Evolutionary conservation across 2,113 vertebrate species (phyloP), one percentile per base, ranked within the genome.

Genomic region (Vulpes ferrilata): DNA sequence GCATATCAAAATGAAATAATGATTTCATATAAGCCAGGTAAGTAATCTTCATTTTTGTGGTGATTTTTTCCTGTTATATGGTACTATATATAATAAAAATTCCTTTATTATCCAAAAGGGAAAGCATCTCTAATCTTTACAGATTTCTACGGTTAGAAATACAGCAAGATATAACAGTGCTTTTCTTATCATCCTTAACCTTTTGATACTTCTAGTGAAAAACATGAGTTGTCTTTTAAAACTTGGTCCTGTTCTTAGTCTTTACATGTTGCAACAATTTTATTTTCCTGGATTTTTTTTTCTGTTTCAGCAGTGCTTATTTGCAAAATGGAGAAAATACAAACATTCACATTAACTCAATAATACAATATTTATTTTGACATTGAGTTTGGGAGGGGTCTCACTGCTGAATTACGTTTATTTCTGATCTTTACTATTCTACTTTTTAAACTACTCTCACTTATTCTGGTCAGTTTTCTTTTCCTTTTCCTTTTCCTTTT

Each of bases 1-100:
- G 19, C 5, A 48, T 79, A 85, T 55, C 59, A 78, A 79, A 96
- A 87, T 97, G 32, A 93, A 86, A 86, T 74, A 94, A 96, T 94
- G 55, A 80, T 67, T 67, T 81, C 35, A 67, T 27, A 87, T 69
- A 82, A 64, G 15, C 8, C 43, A 64, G 25, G 48, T 95, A 91
- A 15, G 17, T 93, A 88, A 71, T 84, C 25, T 88, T 88, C 22
- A 78, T 94, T 95, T 97, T 90, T 59, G 43, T 57, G 32, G 20
- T 30, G 88, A 8, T 48, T 73, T 35, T 92, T 48, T 74, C 62
- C 60, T 80, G 16, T 69, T 38, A 35, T 17, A 59, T 82, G 32
- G 9, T 51, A 80, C 5, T 20, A 74, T 88, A 15, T 60, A 60
- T 69, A 60, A 91, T 3, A 82, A 59, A 97, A 35, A 35, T 86